A percentile compares a stretch with the other conserved stretches of the same genome.
Conservation (phyloP, 53 echinoderm and acorn worm species). For the Hippasteria phrygiana region DNA sequence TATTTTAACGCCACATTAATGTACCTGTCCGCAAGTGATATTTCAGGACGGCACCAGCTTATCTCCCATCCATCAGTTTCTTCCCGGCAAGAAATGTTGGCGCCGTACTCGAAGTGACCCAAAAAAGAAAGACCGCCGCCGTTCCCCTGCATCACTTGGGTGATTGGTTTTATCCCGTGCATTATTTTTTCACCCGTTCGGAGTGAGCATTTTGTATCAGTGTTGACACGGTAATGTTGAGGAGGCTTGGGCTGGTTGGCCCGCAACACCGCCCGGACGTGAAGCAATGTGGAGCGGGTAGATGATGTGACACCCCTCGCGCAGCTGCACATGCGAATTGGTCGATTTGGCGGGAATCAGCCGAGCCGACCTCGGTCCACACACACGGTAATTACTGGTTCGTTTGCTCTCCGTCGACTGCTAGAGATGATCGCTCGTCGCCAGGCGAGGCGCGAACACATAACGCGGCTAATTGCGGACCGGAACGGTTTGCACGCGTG, state of each 20-base stretch:
- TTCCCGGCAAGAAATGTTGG: background rate
- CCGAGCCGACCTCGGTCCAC: background rate
- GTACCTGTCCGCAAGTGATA: background rate
- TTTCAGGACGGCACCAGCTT: background rate
- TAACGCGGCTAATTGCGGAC: background rate
- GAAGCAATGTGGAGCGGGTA: background rate
- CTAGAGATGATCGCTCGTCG: background rate
- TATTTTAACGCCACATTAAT: background rate
- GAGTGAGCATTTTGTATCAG: no score
- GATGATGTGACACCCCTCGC: background rate
- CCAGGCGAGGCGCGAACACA: background rate
- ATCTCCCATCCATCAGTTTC: background rate
- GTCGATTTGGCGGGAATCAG: background rate
- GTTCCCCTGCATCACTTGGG: background rate
- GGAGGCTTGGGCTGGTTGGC: no score
- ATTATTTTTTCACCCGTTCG: no score
- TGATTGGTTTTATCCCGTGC: background rate
- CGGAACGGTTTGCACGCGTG: background rate
- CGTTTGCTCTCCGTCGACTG: background rate
- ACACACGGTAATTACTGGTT: background rate
- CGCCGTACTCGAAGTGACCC: background rate
- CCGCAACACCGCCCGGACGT: background rate
- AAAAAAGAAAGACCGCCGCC: background rate
- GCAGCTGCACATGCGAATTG: constrained; percentile 5
- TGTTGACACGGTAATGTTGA: no score